A percentile compares a stretch with the other conserved stretches of the same genome.
Conservation (phyloP, 2,888 invertebrate genomes). For the Lasioglossum vierecki region DNA sequence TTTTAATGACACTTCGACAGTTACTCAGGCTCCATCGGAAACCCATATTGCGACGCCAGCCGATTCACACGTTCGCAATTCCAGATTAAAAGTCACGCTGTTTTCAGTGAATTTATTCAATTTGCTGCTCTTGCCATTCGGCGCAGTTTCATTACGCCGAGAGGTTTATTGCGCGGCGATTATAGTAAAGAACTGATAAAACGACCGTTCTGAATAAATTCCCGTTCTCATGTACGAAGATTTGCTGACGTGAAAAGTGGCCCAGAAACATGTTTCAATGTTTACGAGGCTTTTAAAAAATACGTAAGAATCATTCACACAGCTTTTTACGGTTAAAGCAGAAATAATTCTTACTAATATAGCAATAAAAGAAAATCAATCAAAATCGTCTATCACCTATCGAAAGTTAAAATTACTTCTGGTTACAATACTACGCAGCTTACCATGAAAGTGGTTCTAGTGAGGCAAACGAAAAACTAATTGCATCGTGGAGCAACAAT, state of each 20-base stretch:
- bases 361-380: neutral
- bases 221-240: neutral
- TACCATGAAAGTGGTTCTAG: neutral
- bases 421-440: too few species aligned
- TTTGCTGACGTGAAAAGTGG: neutral
- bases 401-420: neutral
- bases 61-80: neutral
- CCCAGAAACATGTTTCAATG: too few species aligned
- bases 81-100: neutral
- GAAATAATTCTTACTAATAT: neutral
- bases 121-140: neutral
- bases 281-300: too few species aligned
- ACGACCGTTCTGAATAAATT: neutral
- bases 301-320: too few species aligned
- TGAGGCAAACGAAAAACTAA: neutral
- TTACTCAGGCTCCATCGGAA: neutral
- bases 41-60: neutral
- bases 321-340: neutral
- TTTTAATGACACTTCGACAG: slow-evolving; percentile 47
- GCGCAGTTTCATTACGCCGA: neutral
- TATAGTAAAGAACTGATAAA: neutral
- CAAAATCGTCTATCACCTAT: neutral
- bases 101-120: neutral
- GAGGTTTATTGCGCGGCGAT: neutral
- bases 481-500: neutral